These are phyloP conservation scores for Drosophila yakuba DNA, from an alignment of 1,140 invertebrate genomes.

Conservation along the genomic window DNA sequence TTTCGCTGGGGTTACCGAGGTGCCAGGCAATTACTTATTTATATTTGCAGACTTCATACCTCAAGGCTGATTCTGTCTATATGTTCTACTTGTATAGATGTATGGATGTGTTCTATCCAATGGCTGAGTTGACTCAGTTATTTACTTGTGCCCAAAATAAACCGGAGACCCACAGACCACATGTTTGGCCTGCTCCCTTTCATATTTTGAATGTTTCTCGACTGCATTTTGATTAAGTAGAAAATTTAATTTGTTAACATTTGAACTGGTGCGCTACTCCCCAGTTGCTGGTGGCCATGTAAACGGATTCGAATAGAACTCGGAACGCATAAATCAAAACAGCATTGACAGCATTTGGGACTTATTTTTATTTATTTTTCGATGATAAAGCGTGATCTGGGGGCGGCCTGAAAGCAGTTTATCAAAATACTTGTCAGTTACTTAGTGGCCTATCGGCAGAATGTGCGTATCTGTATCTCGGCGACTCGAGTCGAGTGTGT, in stretches of 20 bases:
- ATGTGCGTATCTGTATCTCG: slow-evolving; percentile 18
- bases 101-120: slow-evolving; percentile 59
- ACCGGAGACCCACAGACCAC: slow-evolving; percentile 33
- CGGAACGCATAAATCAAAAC: slow-evolving; percentile 69
- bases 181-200: slow-evolving; percentile 57
- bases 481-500: slow-evolving; percentile 30
- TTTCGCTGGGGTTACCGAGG: slow-evolving; percentile 37
- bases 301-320: slow-evolving; percentile 39
- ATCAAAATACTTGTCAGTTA: slow-evolving; percentile 71
- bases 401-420: slow-evolving; percentile 69
- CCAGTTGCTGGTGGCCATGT: slow-evolving; percentile 36
- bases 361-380: slow-evolving; percentile 37
- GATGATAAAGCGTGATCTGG: slow-evolving; percentile 68
- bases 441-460: slow-evolving; percentile 33
- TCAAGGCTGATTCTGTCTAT: slow-evolving; percentile 59
- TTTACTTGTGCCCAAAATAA: slow-evolving; percentile 73
- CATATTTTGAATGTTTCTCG: slow-evolving; percentile 58
- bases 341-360: slow-evolving; percentile 57
- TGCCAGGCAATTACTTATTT: slow-evolving; percentile 61
- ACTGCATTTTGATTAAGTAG: slow-evolving; percentile 77
- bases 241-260: slow-evolving; percentile 77
- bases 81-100: slow-evolving; percentile 6
- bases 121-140: slow-evolving; percentile 70
- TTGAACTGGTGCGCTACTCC: slow-evolving; percentile 48
- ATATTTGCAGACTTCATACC: slow-evolving; percentile 40